Conservation (phyloP, 2,888 invertebrate genomes). For the Liodrosophila aerea region DNA sequence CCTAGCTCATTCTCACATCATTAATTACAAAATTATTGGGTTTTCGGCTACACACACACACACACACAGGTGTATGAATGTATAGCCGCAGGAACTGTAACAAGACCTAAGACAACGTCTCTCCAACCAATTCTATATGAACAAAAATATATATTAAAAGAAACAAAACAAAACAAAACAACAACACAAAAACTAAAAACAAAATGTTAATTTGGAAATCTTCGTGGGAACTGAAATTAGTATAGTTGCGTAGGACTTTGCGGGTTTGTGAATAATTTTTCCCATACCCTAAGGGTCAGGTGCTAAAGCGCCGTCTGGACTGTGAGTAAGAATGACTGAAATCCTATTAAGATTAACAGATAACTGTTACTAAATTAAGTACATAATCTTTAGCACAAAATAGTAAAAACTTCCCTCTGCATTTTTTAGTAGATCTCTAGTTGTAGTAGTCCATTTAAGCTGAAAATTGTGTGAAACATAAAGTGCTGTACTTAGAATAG, state of each 20-base stretch:
- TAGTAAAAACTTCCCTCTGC: too few species aligned
- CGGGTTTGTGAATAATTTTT: slow-evolving; percentile 23
- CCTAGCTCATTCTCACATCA: slow-evolving; percentile 76
- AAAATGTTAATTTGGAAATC: slow-evolving; percentile 78
- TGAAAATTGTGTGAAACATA: too few species aligned
- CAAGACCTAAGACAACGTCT: slow-evolving; percentile 53
- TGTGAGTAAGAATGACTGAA: too few species aligned
- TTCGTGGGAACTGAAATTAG: slow-evolving; percentile 77
- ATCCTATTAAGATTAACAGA: too few species aligned
- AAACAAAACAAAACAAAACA: too few species aligned
- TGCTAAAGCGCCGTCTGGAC: background rate
- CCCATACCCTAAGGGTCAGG: slow-evolving; percentile 10
- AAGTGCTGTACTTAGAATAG: too few species aligned
- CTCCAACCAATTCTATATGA: slow-evolving; percentile 3
- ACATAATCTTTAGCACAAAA: too few species aligned
- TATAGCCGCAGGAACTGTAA: slow-evolving; percentile 72
- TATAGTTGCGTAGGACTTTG: slow-evolving; percentile 39
- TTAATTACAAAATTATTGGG: slow-evolving; percentile 78
- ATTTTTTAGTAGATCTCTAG: too few species aligned
- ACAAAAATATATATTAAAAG: slow-evolving; percentile 20
- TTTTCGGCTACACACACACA: slow-evolving; percentile 31
- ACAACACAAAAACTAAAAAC: slow-evolving; percentile 41
- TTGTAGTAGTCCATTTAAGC: too few species aligned
- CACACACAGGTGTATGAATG: slow-evolving; percentile 50
- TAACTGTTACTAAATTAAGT: too few species aligned